Conservation (phyloP, 2,888 invertebrate species). For the Pyrocoelia pectoralis region DNA sequence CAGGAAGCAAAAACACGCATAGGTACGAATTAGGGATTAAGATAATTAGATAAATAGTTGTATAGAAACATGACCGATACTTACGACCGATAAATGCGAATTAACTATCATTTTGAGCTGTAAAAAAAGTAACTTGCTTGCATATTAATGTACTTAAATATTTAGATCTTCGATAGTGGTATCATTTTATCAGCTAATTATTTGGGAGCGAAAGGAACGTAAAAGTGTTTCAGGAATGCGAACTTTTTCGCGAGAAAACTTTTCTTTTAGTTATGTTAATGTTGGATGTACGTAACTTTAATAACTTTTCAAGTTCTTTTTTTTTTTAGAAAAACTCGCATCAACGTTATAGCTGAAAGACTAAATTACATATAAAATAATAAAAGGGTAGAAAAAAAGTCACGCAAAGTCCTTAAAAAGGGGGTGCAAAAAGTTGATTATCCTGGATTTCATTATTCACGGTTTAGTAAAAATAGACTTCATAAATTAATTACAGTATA, state of each 20-base stretch:
- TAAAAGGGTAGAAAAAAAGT: constrained; percentile 8
- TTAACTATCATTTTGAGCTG: too few species aligned
- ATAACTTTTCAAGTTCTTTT: constrained; percentile 13
- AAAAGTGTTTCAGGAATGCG: too few species aligned
- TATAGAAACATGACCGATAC: too few species aligned
- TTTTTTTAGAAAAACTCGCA: constrained; percentile 15
- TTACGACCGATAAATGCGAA: too few species aligned
- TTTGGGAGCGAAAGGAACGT: too few species aligned
- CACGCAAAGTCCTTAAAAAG: constrained; percentile 16
- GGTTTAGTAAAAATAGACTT: constrained; percentile 28
- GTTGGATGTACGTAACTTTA: constrained; percentile 9
- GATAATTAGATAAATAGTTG: too few species aligned
- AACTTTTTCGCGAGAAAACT: neutral
- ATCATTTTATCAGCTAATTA: too few species aligned
- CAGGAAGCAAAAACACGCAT: too few species aligned
- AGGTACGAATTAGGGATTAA: too few species aligned
- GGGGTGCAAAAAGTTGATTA: constrained; percentile 21
- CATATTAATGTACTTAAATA: too few species aligned
- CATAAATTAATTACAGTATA: constrained; percentile 29
- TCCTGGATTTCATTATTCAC: constrained; percentile 28
- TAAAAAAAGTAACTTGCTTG: too few species aligned
- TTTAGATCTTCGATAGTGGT: too few species aligned
- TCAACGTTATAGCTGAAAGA: constrained; percentile 13
- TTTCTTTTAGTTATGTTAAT: constrained; percentile 7
- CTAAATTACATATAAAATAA: constrained; percentile 9